phyloP scores from a whole-genome alignment of 1,140 invertebrate genomes.

The Radopholus similis region DNA sequence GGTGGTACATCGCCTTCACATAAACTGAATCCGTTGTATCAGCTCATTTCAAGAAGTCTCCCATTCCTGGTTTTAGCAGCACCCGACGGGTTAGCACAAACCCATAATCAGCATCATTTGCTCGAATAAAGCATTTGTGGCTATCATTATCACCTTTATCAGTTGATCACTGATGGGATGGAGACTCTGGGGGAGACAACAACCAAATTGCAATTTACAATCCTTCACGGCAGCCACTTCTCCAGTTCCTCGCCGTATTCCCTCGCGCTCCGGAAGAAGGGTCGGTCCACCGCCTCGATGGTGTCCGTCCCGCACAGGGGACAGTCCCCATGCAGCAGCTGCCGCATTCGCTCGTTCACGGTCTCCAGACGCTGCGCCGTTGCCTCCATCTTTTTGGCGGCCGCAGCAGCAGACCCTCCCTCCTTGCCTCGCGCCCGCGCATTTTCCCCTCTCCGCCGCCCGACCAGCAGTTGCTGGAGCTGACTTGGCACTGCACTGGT shows the following conservation, averaged over 20 bases:
- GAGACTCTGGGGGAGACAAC: background rate
- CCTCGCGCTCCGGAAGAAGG: background rate
- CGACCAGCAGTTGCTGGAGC: background rate
- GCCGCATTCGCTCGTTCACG: conserved; percentile 52
- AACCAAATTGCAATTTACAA: background rate
- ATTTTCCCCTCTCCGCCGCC: background rate
- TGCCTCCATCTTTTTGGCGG: background rate
- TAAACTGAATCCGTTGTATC: no score
- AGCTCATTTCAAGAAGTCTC: no score
- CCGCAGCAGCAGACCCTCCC: background rate
- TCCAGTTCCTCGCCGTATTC: background rate
- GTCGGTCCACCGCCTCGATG: conserved; percentile 66
- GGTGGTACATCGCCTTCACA: no score
- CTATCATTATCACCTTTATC: no score
- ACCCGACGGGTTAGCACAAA: no score
- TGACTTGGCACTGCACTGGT: background rate
- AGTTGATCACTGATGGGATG: no score
- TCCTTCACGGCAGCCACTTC: background rate
- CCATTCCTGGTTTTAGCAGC: no score
- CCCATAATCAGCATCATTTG: no score
- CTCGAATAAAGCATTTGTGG: no score
- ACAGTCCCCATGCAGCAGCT: conserved; percentile 81
- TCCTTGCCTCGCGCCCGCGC: background rate
- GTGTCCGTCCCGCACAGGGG: conserved; percentile 86
- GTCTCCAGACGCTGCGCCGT: background rate